Base-by-base conservation (phyloP, 2,797 vertebrate species). In the Acestrorhynchus altus region DNA sequence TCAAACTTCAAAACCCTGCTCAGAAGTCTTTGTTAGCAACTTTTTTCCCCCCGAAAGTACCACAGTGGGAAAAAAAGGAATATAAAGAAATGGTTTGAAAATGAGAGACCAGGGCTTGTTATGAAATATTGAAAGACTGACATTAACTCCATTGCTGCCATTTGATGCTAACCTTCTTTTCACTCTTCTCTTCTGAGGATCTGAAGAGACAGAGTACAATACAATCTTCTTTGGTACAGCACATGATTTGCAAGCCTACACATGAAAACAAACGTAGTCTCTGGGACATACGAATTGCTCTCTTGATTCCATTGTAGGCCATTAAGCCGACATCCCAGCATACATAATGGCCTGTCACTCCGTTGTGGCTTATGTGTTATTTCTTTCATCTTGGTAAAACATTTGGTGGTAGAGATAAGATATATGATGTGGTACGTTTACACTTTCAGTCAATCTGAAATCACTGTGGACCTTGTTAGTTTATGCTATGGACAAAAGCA, bases 1-100 rank as follows among this genome's bases (percentile, higher is more conserved):
- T 76, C 83, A 80, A 72, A 83, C 81, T 82, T 84, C 74, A 81
- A 69, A 85, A 80, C 71, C 76, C 59, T 42, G 46, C 82, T 83
- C 71, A 84, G 77, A 84, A 81, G 78, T 84, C 84, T 86, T 85
- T 84, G 73, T 83, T 76, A 88, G 87, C 85, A 86, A 90, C 87
- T 89, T 86, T 89, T 71, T 91, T 59, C 42, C 57, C 31, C 18
- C 78, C 40, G n/a, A 71, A 76, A 81, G 82, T 86, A 81, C 68
- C 78, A 76, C 24, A 56, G 75, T 80, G 63, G 28, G 31, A 28
- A 70, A 56, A 68, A 78, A 71, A 75, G 61, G 49, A 79, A 83
- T 78, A 79, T 84, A 63, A 81, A 78, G 76, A 65, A 80, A 72
- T 77, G 74, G 76, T 63, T 80, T 81, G 70, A 86, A 82, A 81